Percentiles rank a stretch among this genome's conserved stretches.
Evolutionary conservation across 1,140 invertebrate genomes (phyloP).

Genomic region (Micrasema longulum): DNA sequence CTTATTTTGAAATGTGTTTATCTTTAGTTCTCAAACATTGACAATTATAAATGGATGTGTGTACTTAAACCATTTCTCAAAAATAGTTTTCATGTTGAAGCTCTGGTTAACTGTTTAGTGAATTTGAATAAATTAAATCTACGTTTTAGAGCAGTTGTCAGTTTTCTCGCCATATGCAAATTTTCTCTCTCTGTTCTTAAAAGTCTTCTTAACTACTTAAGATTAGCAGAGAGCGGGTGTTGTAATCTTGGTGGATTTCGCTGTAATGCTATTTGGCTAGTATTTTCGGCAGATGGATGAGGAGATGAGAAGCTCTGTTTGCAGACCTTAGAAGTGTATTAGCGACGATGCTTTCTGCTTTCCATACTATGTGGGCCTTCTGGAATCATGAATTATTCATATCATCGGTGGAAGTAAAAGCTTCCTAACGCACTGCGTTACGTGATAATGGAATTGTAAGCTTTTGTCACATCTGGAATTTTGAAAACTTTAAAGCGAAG

Average conservation of each 20-base stretch:
- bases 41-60: too few relatives aligned
- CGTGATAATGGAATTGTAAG: constrained; percentile 36
- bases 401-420: constrained; percentile 45
- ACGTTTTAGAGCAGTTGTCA: not conserved
- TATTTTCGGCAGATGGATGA: constrained; percentile 18
- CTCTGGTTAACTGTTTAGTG: too few relatives aligned
- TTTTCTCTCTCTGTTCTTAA: constrained; percentile 1
- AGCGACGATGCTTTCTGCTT: constrained; percentile 38
- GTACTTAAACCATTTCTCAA: too few relatives aligned
- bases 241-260: constrained; percentile 47
- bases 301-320: constrained; percentile 14
- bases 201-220: constrained; percentile 7
- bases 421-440: constrained; percentile 28
- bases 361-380: constrained; percentile 40
- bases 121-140: too few relatives aligned
- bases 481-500: constrained; percentile 15
- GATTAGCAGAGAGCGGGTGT: constrained; percentile 18
- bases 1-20: too few relatives aligned
- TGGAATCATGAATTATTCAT: constrained; percentile 49
- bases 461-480: constrained; percentile 38
- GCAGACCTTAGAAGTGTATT: constrained; percentile 29
- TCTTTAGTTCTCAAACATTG: too few relatives aligned
- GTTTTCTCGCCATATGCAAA: not conserved
- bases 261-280: constrained; percentile 33
- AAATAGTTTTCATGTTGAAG: too few relatives aligned